Conservation (phyloP, 2,797 vertebrate species). For the Acrossocheilus wenchowensis region DNA sequence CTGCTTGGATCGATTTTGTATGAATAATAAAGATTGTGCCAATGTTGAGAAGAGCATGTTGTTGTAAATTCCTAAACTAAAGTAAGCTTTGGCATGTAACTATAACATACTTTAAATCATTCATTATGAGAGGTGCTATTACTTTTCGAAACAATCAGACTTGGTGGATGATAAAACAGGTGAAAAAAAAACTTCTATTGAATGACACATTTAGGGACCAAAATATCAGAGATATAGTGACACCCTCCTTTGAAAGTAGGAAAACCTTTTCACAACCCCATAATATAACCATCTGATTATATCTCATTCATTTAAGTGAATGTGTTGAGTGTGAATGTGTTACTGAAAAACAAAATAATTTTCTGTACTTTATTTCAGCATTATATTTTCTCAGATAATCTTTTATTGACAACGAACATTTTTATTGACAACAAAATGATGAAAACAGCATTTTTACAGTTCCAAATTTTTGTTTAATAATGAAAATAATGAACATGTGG, state of each 20-base stretch:
- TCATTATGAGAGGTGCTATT: not conserved
- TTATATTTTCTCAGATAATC: not conserved
- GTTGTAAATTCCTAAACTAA: not conserved
- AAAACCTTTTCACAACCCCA: not conserved
- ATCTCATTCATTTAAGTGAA: not conserved
- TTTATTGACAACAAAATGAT: too few relatives aligned
- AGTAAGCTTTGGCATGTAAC: not conserved
- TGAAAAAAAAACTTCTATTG: not conserved
- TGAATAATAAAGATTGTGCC: not conserved
- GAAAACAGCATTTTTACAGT: not conserved
- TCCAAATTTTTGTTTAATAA: not conserved
- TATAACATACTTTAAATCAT: not conserved
- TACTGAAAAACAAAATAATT: not conserved
- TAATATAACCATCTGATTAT: not conserved
- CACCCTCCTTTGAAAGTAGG: not conserved
- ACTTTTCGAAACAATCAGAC: not conserved
- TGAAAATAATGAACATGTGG: not conserved
- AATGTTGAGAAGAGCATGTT: not conserved
- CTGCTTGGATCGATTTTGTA: not conserved
- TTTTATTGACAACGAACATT: too few relatives aligned
- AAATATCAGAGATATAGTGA: not conserved
- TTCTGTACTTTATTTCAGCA: not conserved
- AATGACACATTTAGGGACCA: slow-evolving; percentile 6
- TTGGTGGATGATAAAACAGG: not conserved
- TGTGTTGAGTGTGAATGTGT: not conserved